phyloP scores from a whole-genome alignment of 2,113 vertebrate genomes.

The Odocoileus hemionus region DNA sequence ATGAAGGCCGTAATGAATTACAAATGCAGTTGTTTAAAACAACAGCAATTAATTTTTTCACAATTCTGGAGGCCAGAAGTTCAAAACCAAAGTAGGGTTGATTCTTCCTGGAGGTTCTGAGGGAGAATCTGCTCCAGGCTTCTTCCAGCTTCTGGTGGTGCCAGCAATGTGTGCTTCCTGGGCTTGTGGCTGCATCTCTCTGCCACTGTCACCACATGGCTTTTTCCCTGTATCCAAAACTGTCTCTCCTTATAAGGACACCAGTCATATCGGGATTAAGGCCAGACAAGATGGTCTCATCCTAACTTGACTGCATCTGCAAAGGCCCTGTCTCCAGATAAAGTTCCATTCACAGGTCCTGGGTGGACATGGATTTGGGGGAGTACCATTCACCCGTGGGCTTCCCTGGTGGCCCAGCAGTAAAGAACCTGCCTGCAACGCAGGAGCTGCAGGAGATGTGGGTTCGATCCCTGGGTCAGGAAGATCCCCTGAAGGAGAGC shows the following conservation, averaged over 20 bases:
- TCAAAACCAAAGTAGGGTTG: not conserved
- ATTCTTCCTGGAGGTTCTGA: not conserved
- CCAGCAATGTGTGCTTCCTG: fast-evolving
- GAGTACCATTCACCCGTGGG: too few relatives aligned
- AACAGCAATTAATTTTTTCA: not conserved
- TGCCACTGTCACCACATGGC: not conserved
- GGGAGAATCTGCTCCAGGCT: not conserved
- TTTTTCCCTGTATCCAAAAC: too few relatives aligned
- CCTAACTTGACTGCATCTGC: not conserved
- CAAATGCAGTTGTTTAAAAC: not conserved
- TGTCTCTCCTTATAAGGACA: not conserved
- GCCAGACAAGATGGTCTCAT: not conserved
- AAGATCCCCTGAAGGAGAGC: not conserved
- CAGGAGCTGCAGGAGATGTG: not conserved
- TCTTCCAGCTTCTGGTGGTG: not conserved
- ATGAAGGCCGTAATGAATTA: fast-evolving
- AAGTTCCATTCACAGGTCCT: not conserved
- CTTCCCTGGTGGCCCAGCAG: not conserved
- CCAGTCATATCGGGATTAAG: fast-evolving
- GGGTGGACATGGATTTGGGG: fast-evolving
- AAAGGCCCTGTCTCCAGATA: not conserved
- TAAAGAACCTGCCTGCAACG: not conserved
- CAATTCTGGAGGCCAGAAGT: not conserved
- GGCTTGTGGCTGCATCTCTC: not conserved
- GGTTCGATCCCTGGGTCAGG: not conserved